Evolutionary conservation across 2,888 invertebrate species (phyloP).

Genomic region (Drosophila parthenogenetica): DNA sequence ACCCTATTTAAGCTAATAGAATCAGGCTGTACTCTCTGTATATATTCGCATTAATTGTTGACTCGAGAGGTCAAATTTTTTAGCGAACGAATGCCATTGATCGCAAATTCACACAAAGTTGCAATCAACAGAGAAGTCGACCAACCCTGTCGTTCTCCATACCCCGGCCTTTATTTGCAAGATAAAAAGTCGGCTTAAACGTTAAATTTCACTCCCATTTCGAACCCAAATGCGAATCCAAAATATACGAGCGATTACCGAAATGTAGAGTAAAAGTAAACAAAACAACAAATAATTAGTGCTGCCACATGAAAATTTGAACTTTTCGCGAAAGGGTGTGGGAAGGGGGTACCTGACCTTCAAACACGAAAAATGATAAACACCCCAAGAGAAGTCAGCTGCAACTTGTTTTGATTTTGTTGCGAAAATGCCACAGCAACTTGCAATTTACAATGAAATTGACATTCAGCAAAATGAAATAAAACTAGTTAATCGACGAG

Average conservation of each 20-base stretch:
- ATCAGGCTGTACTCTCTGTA: slow-evolving; percentile 37
- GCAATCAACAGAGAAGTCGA: slow-evolving; percentile 20
- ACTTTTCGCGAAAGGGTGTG: slow-evolving; percentile 20
- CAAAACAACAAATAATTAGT: slow-evolving; percentile 75
- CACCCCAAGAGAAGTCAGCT: slow-evolving; percentile 56
- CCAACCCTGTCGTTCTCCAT: slow-evolving; percentile 8
- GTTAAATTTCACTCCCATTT: slow-evolving; percentile 73
- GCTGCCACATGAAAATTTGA: slow-evolving; percentile 54
- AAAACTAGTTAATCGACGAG: slow-evolving; percentile 72
- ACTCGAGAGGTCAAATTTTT: slow-evolving; percentile 77
- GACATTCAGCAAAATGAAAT: slow-evolving; percentile 74
- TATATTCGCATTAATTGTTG: slow-evolving; percentile 64
- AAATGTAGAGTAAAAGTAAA: slow-evolving; percentile 71
- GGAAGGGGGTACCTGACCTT: slow-evolving; percentile 45
- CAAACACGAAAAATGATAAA: slow-evolving; percentile 63
- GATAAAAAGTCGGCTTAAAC: slow-evolving; percentile 45
- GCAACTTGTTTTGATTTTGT: slow-evolving; percentile 70
- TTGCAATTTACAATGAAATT: slow-evolving; percentile 74
- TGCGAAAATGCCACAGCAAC: slow-evolving; percentile 53
- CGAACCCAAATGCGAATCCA: slow-evolving; percentile 26
- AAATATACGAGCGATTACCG: slow-evolving; percentile 20
- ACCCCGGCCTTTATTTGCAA: not conserved
- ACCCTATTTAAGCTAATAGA: slow-evolving; percentile 67
- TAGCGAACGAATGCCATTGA: slow-evolving; percentile 71
- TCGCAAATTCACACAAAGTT: slow-evolving; percentile 65